Percentiles rank a stretch among this genome's conserved stretches.
Conservation (phyloP, 1,140 invertebrate genomes). For the Daktulosphaira vitifoliae region DNA sequence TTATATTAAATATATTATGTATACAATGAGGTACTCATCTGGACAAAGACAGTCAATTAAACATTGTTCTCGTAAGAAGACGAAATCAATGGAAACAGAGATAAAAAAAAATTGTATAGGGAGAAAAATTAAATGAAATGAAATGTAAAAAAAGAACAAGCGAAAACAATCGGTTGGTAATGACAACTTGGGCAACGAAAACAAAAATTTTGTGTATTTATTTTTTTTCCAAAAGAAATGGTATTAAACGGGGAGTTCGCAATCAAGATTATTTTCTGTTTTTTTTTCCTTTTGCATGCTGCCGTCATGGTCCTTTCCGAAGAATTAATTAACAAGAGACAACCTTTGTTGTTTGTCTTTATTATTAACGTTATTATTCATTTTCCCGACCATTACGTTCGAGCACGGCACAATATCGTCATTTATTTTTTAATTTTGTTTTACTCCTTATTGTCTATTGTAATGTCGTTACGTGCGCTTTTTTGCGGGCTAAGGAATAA, state of each 20-base stretch:
- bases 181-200: conserved; percentile 21
- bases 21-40: conserved; percentile 28
- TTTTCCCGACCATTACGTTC: conserved; percentile 33
- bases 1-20: not conserved
- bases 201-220: not conserved
- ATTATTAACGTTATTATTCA: conserved; percentile 34
- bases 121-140: conserved; percentile 5
- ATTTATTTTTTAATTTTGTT: conserved; percentile 33
- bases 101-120: conserved; percentile 2
- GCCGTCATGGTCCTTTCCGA: conserved; percentile 1
- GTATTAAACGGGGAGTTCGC: conserved; percentile 32
- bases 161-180: conserved; percentile 33
- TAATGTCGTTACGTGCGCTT: conserved; percentile 22
- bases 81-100: not conserved
- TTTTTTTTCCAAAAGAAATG: conserved; percentile 25
- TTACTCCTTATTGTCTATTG: conserved; percentile 33
- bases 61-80: conserved; percentile 24
- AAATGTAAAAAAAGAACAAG: conserved; percentile 15
- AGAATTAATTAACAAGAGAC: conserved; percentile 34
- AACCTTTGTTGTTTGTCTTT: conserved; percentile 34
- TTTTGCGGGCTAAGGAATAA: too few relatives aligned
- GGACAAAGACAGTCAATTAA: conserved; percentile 34
- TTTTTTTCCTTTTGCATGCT: conserved; percentile 4
- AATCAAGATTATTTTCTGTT: conserved; percentile 34
- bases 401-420: conserved; percentile 31